Evolutionary conservation across 2,113 vertebrate genomes (phyloP), one percentile per base, ranked within the genome.

Genomic region (Coturnix japonica): DNA sequence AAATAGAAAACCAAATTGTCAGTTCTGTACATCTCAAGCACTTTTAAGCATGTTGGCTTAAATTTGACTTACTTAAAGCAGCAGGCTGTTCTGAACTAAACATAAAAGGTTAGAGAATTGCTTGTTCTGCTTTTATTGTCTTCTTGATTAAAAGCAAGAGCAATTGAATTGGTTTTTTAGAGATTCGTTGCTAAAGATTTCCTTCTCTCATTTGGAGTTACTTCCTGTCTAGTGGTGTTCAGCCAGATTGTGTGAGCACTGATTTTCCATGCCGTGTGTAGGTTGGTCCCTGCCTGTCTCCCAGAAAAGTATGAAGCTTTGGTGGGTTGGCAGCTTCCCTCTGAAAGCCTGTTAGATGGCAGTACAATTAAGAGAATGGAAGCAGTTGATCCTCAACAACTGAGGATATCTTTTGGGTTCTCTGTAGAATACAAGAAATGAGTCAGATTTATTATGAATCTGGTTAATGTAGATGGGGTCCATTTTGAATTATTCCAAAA

Each of bases 1-100:
- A 95, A 97, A 93, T 96, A 97, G 94, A 95, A 94, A 96, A 73
- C 57, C 82, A 67, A 76, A 91, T 95, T 94, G 93, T 94, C 95
- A 89, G 63, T 85, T 97, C 69, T 81, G 80, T 79, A 81, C 90
- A 69, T 96, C 75, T 90, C 64, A 86, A 85, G 67, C 22, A 3
- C 53, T 95, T 64, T 81, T 69, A 93, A 85, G 90, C 56, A 19
- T 86, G 43, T 69, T 94, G 56, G 94, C 94, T 96, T 89, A 87
- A 90, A 43, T 95, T 92, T 96, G 92, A 49, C 89, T 20, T 81
- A 83, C 69, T 84, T 95, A 73, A 96, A 93, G 81, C 56, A 91
- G 61, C 37, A 93, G 33, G 86, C 61, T 90, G 49, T 81, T 93
- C 69, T 73, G 39, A 90, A 44, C 86, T 77, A 66, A 94, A 73